Percentiles rank a stretch among this genome's conserved stretches.
Conservation (phyloP, 37 sponge, comb jelly and placozoan species). For the Aphrocallistes beatrix region DNA sequence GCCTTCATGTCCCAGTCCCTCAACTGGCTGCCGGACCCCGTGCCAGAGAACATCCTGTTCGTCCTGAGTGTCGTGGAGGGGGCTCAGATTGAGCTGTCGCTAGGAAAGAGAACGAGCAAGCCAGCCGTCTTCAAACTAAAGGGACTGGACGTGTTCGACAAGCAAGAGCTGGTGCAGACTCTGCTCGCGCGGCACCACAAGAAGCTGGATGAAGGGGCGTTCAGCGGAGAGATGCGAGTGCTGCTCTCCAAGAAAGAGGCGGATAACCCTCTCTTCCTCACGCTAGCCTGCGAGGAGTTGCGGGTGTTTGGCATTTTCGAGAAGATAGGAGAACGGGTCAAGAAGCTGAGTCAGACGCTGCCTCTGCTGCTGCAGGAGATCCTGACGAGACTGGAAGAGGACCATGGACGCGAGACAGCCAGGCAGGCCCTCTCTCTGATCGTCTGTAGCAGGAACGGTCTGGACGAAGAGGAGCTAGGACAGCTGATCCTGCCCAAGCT, state of each 20-base stretch:
- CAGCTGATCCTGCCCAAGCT: slow-evolving; percentile 4
- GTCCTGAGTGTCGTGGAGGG: slow-evolving; percentile 51
- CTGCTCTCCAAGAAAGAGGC: slow-evolving; percentile 92
- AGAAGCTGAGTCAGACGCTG: slow-evolving; percentile 49
- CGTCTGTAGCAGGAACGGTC: slow-evolving; percentile 53
- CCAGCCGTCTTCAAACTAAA: slow-evolving; percentile 42
- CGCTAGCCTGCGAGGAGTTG: slow-evolving; percentile 84
- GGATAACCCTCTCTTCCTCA: slow-evolving; percentile 76
- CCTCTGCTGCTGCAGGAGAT: slow-evolving; percentile 70
- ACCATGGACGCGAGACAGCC: slow-evolving; percentile 50
- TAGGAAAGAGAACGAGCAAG: slow-evolving; percentile 33
- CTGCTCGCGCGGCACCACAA: slow-evolving; percentile 69
- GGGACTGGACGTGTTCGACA: slow-evolving; percentile 74
- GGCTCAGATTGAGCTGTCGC: slow-evolving; percentile 19
- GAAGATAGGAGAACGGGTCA: slow-evolving; percentile 42
- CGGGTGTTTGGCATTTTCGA: slow-evolving; percentile 90
- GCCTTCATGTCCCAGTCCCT: slow-evolving; percentile 53
- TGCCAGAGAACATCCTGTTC: slow-evolving; percentile 42
- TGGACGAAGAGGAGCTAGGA: slow-evolving; percentile 52
- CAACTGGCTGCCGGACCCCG: slow-evolving; percentile 70
- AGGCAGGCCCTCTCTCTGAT: slow-evolving; percentile 42
- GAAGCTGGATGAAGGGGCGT: slow-evolving; percentile 81
- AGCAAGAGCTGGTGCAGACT: slow-evolving; percentile 65
- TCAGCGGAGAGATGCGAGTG: slow-evolving; percentile 93
- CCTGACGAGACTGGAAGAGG: slow-evolving; percentile 54